Base-by-base conservation (phyloP, 2,888 invertebrate species). In the Rutpela maculata region DNA sequence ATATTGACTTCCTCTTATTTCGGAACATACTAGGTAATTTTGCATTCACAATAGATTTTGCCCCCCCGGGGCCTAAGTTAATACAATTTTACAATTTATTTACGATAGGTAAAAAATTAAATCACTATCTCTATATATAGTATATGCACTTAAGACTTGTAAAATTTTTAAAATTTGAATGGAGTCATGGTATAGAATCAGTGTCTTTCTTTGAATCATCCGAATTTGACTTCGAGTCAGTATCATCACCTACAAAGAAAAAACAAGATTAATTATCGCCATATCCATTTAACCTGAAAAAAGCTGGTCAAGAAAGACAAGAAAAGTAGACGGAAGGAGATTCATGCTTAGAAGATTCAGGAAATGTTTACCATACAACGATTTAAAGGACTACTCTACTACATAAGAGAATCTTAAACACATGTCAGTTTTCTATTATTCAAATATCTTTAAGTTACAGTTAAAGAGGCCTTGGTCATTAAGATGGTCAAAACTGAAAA, bases 131-230 rank as follows among this genome's bases (percentile, higher is more conserved):
- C 59, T 35, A 59, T 59, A 26, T 57, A 31, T 57, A 18, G 59
- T 57, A 31, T 57, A 18, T 69, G 59, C 70, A 60, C 70, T 60
- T 60, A 60, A 66, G 18, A 70, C 17, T 38, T 43, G 59, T 70
- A 11, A 43, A 70, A 50, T 62, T 71, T 71, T 50, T 62, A 60
- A 38, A 10, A 59, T 17, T 17, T 59, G 11, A 67, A 65, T 56
- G 55, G 57, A 87, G 88, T 94, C 94, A 95, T 90, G 94, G 94
- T 90, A 93, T 93, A 81, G 93, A 90, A 70, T 92, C 90, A 71
- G 92, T 88, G 60, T 94, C 94, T 88, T 94, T 94, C 90, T 94
- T 94, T 84, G 91, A 90, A 86, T 94, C 94, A 83, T 94, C 94
- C 85, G 90, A 91, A 88, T 85, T 90, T 82, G 91, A 92, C 83